These are phyloP conservation scores for Belonocnema kinseyi DNA, from an alignment of 1,140 invertebrate genomes.

Conservation along the genomic window DNA sequence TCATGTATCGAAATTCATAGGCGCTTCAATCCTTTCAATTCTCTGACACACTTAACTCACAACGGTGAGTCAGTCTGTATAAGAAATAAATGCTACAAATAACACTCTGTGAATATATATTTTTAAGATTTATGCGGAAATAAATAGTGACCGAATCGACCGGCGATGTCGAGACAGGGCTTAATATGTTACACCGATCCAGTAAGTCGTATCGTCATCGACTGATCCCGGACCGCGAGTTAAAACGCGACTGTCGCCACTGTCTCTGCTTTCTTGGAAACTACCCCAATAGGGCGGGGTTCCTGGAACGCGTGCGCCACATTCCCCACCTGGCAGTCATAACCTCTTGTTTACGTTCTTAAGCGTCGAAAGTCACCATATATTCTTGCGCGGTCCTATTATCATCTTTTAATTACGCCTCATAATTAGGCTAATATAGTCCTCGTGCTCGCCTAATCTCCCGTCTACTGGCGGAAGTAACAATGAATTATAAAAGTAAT, in stretches of 20 bases:
- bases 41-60: too few relatives aligned
- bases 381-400: slow-evolving; percentile 46
- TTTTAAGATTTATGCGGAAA: too few relatives aligned
- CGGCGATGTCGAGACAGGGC: slow-evolving; percentile 50
- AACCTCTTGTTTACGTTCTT: slow-evolving; percentile 66
- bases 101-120: too few relatives aligned
- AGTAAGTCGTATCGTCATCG: slow-evolving; percentile 49
- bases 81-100: too few relatives aligned
- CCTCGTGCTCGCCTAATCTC: too few relatives aligned
- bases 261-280: slow-evolving; percentile 58
- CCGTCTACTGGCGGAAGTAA: too few relatives aligned
- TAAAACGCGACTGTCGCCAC: slow-evolving; percentile 70
- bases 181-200: slow-evolving; percentile 36
- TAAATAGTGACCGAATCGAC: slow-evolving; percentile 34
- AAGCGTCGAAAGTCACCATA: slow-evolving; percentile 50
- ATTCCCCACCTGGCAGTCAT: slow-evolving; percentile 43
- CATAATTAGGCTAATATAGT: slow-evolving; percentile 62
- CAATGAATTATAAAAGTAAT: too few relatives aligned
- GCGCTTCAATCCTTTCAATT: too few relatives aligned
- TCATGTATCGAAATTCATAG: too few relatives aligned
- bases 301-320: slow-evolving; percentile 63
- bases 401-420: slow-evolving; percentile 66
- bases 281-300: slow-evolving; percentile 72
- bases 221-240: slow-evolving; percentile 66
- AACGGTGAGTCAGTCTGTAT: too few relatives aligned